These are phyloP conservation scores for Lepilemur ruficaudatus DNA, from an alignment of 2,797 vertebrate genomes.

Conservation along the genomic window DNA sequence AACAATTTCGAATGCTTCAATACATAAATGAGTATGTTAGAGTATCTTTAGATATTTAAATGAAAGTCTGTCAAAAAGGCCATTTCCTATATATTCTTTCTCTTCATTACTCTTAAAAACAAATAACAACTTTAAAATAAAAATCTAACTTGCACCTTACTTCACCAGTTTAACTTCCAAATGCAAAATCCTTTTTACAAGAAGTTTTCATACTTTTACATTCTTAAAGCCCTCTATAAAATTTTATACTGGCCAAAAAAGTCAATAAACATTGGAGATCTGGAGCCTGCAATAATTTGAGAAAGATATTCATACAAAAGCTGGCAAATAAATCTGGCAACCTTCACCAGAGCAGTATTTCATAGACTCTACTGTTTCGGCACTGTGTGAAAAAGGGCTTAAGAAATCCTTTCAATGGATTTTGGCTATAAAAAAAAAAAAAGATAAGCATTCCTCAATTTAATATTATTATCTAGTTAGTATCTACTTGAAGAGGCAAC, in stretches of 20 bases:
- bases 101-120: background rate
- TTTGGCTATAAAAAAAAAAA: background rate
- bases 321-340: background rate
- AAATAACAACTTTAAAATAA: constrained; percentile 22
- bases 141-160: constrained; percentile 1
- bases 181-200: background rate
- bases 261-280: background rate
- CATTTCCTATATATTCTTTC: background rate
- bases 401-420: constrained; percentile 29
- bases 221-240: background rate
- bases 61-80: background rate
- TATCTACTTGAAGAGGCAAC: background rate
- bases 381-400: background rate
- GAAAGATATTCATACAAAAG: background rate
- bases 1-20: background rate
- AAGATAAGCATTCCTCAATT: background rate
- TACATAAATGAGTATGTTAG: background rate
- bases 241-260: background rate
- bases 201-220: background rate
- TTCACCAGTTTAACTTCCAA: background rate
- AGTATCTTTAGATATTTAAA: background rate
- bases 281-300: background rate
- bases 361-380: background rate
- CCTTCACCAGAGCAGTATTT: background rate
- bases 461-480: background rate